Base-by-base conservation (phyloP, 2,113 vertebrate species). In the Willisornis vidua region DNA sequence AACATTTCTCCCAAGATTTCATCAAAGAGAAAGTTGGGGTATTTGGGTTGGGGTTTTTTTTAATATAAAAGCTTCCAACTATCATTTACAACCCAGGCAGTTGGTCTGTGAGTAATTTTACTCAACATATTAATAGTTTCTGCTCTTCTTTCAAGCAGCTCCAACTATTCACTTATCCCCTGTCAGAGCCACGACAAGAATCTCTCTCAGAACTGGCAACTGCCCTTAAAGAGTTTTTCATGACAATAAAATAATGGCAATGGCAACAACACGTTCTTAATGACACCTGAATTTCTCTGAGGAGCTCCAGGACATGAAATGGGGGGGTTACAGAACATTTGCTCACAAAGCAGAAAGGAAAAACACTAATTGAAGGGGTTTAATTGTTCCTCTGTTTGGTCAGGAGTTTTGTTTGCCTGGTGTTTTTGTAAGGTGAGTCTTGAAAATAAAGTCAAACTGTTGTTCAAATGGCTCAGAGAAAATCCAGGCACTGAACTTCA, bases 141-240 rank as follows among this genome's bases (percentile, higher is more conserved):
- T 90, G 43, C 43, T 80, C 71, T 67, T 61, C 29, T 85, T 95
- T 94, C 57, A 90, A 88, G 82, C 35, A 90, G 75, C 77, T 84
- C 55, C 90, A 93, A 81, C 75, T 88, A 77, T 88, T 79, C 87
- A 55, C 67, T 87, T 88, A 43, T 17, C 85, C 87, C 43, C 71
- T 74, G 66, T 79, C 54, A 90, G 43, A 59, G 88, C 81, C 91
- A 73, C 4, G 25, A 87, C 26, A 87, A 85, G 80, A 83, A 87
- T 88, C 75, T 70, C 93, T 85, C 93, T 85, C 4, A 0, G 61
- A 68, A 57, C 66, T 61, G 67, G 84, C 58, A 89, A 58, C 66
- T 68, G 9, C 41, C 39, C 80, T 49, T 86, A 49, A 61, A 68
- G 49, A 68, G 70, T 88, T 83, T 18, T 77, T 83, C 22, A 39